Conservation (phyloP, 2,797 vertebrate species). For the Malurus splendens region DNA sequence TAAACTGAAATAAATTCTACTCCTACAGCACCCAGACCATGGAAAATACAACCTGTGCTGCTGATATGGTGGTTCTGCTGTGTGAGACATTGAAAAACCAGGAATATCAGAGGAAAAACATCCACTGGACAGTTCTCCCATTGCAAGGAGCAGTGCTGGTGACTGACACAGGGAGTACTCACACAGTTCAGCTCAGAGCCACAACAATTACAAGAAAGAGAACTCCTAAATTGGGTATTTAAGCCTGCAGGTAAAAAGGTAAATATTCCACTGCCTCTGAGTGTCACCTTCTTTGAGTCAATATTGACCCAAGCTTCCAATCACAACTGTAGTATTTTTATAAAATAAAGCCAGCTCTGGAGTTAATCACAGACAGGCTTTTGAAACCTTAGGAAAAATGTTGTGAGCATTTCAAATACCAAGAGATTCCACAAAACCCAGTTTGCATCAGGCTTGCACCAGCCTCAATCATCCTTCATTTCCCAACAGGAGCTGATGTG, state of each 20-base stretch:
- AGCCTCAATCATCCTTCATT: neutral
- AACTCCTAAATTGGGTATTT: neutral
- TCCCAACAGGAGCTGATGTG: fast-evolving
- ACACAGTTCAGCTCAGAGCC: neutral
- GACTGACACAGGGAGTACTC: neutral
- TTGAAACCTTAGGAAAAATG: neutral
- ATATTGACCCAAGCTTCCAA: neutral
- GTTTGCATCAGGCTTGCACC: neutral
- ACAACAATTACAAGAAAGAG: neutral
- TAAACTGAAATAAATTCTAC: neutral
- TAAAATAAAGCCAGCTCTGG: neutral
- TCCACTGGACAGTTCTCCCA: neutral
- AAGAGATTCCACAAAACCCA: neutral
- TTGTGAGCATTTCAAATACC: neutral
- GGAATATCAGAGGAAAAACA: neutral
- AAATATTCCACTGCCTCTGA: neutral
- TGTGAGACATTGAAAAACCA: neutral
- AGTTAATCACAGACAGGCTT: neutral
- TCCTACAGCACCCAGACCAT: neutral
- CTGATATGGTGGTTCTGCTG: neutral
- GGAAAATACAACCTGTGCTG: neutral
- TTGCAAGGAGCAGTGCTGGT: neutral
- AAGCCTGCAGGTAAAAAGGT: neutral
- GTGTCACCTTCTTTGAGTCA: neutral
- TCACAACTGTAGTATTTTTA: neutral